phyloP scores from a whole-genome alignment of 2,797 vertebrate genomes.

The Pygocentrus nattereri region DNA sequence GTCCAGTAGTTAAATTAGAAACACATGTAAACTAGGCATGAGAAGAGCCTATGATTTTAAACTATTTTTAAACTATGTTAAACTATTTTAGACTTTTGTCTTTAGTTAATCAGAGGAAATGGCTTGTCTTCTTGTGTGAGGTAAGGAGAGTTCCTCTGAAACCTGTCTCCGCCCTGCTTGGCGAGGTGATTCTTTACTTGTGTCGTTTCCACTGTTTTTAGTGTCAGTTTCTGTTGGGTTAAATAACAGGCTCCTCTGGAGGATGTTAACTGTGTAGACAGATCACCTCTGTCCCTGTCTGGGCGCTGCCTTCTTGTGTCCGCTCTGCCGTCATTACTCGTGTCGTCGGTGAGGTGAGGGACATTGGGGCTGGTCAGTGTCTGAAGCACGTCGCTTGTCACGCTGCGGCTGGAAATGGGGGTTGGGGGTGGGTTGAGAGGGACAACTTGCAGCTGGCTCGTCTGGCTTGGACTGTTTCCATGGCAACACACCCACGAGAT shows the following conservation, averaged over 20 bases:
- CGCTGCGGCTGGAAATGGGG: not conserved
- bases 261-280: conserved; percentile 15
- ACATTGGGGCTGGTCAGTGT: conserved; percentile 31
- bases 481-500: conserved; percentile 82
- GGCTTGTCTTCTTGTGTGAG: not conserved
- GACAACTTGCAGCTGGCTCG: conserved; percentile 55
- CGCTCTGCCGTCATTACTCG: conserved; percentile 18
- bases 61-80: too few relatives aligned
- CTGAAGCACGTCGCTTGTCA: conserved; percentile 42
- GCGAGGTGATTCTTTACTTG: not conserved
- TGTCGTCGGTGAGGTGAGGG: conserved; percentile 13
- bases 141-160: conserved; percentile 6
- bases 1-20: not conserved
- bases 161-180: not conserved
- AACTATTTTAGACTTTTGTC: too few relatives aligned
- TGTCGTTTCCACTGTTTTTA: conserved; percentile 20
- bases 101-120: not conserved
- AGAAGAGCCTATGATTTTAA: not conserved
- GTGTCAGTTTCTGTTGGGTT: conserved; percentile 17
- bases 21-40: not conserved
- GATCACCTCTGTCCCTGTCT: conserved; percentile 6
- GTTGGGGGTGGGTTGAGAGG: conserved; percentile 32
- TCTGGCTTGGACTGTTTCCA: conserved; percentile 85
- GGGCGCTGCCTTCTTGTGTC: conserved; percentile 1
- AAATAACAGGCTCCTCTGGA: conserved; percentile 14